Percentiles rank a stretch among this genome's conserved stretches.
Conservation (phyloP, 1,140 invertebrate species). For the Amyelois transitella region DNA sequence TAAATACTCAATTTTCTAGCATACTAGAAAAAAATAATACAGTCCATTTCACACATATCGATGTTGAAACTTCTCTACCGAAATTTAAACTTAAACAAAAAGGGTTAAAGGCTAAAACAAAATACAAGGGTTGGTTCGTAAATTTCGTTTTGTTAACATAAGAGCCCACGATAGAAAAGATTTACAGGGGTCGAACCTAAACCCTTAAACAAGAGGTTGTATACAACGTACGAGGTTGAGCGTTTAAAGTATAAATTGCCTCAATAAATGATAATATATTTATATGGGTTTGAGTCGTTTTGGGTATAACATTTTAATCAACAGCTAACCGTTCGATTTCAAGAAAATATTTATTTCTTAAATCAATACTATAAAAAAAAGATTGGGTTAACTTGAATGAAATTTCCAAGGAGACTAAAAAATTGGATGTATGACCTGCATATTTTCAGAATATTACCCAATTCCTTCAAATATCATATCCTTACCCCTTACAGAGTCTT, state of each 20-base stretch:
- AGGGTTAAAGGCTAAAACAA: neutral
- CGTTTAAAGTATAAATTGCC: neutral
- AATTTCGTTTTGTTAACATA: constrained; percentile 1
- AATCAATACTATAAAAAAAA: too few relatives aligned
- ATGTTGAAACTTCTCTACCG: too few relatives aligned
- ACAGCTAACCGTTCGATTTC: neutral
- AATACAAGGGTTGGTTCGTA: neutral
- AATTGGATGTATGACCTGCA: too few relatives aligned
- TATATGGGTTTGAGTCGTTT: neutral
- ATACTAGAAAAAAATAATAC: too few relatives aligned
- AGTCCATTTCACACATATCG: too few relatives aligned
- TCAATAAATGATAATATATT: neutral
- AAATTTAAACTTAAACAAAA: neutral
- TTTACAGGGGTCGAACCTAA: constrained; percentile 1
- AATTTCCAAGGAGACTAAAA: too few relatives aligned
- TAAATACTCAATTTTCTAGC: too few relatives aligned
- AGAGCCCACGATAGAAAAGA: constrained; percentile 2
- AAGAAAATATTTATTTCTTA: too few relatives aligned
- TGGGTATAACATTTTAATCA: neutral
- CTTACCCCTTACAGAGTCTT: too few relatives aligned
- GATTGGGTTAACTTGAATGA: too few relatives aligned
- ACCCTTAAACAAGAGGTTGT: constrained; percentile 1
- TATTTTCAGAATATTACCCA: too few relatives aligned
- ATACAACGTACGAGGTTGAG: neutral
- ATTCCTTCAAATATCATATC: too few relatives aligned